Conservation (phyloP, 1,140 invertebrate species). For the Luehdorfia chinensis region DNA sequence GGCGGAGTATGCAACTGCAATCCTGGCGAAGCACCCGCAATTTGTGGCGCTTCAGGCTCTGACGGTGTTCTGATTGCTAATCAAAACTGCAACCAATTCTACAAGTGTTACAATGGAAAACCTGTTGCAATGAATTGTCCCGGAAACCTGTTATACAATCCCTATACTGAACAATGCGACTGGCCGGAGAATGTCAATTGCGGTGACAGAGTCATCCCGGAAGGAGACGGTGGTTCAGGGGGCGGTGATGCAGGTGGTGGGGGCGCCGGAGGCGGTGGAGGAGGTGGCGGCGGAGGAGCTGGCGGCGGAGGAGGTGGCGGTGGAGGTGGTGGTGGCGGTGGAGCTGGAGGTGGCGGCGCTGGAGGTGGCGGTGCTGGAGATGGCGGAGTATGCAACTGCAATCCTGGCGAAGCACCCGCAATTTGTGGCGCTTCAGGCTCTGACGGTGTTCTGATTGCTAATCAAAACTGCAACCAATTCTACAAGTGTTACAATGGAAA, state of each 20-base stretch:
- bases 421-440: too few species aligned
- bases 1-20: conserved; percentile 23
- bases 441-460: too few species aligned
- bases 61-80: too few species aligned
- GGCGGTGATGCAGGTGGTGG: neutral
- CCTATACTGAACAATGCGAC: conserved; percentile 24
- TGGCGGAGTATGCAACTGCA: conserved; percentile 23
- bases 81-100: too few species aligned
- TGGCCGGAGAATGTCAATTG: conserved; percentile 76
- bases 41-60: too few species aligned
- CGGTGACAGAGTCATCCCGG: conserved; percentile 16
- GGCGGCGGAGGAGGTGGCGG: too few species aligned
- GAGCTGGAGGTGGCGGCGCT: neutral
- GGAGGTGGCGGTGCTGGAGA: conserved; percentile 3
- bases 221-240: neutral
- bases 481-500: conserved; percentile 42
- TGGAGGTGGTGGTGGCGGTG: neutral
- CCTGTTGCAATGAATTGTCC: conserved; percentile 17
- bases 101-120: too few species aligned
- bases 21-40: conserved; percentile 23
- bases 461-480: conserved; percentile 42
- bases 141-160: conserved; percentile 17
- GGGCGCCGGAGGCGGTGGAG: neutral
- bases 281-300: too few species aligned
- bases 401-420: conserved; percentile 28